Conservation (phyloP, 2,113 vertebrate species). For the Sorex fumeus region DNA sequence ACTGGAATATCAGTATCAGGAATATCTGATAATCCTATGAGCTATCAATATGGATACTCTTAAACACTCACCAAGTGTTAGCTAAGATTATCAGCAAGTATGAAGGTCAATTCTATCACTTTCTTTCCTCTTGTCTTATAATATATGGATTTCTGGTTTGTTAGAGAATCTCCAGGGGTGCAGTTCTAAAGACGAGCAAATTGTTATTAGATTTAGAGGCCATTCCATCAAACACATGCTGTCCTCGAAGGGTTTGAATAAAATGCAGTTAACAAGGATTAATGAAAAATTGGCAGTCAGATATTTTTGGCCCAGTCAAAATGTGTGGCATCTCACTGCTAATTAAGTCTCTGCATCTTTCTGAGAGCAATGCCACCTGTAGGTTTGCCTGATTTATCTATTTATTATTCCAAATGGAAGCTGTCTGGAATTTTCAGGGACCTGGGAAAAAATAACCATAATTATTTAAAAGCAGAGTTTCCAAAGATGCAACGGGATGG, state of each 20-base stretch:
- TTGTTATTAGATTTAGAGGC: conserved; percentile 36
- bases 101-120: neutral
- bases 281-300: conserved; percentile 74
- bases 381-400: conserved; percentile 52
- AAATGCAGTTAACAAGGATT: conserved; percentile 65
- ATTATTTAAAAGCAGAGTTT: neutral
- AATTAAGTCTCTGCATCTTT: conserved; percentile 52
- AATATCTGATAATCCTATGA: neutral
- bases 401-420: conserved; percentile 53
- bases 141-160: neutral
- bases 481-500: neutral
- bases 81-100: neutral
- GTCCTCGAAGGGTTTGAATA: conserved; percentile 46
- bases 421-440: neutral
- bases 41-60: neutral
- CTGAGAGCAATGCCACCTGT: conserved; percentile 68
- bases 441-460: conserved; percentile 10
- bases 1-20: neutral
- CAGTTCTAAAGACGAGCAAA: conserved; percentile 37
- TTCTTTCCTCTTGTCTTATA: neutral
- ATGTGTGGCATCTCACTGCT: conserved; percentile 49
- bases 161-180: neutral
- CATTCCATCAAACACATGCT: conserved; percentile 24
- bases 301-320: conserved; percentile 61
- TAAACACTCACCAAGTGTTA: neutral